phyloP scores from a whole-genome alignment of 2,888 invertebrate genomes.

The Xylophagus ater region DNA sequence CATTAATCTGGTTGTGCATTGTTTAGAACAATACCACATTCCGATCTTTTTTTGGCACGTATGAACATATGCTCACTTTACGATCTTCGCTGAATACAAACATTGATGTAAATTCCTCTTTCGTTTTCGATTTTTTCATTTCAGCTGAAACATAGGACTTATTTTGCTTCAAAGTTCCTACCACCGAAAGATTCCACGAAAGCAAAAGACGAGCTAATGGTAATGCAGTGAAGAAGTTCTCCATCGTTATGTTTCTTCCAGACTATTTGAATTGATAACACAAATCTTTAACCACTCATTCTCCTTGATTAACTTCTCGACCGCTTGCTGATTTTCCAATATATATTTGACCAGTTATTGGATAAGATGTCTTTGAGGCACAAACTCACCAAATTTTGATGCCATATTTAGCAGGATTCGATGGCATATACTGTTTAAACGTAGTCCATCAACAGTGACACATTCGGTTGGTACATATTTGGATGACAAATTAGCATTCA shows the following conservation, averaged over 20 bases:
- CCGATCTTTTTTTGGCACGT: neutral
- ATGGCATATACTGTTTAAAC: no score
- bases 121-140: neutral
- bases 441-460: no score
- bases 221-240: slow-evolving; percentile 12
- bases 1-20: neutral
- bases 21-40: neutral
- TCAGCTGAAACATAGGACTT: neutral
- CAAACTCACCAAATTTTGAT: no score
- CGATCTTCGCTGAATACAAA: neutral
- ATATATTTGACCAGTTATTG: no score
- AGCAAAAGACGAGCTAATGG: slow-evolving; percentile 8
- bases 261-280: slow-evolving; percentile 5
- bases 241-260: slow-evolving; percentile 9
- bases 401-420: no score
- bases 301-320: no score
- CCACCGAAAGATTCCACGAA: slow-evolving; percentile 1
- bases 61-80: neutral
- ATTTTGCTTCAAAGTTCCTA: neutral
- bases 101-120: no score
- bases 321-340: no score
- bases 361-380: no score
- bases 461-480: no score
- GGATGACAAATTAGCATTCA: no score
- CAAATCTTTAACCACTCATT: slow-evolving; percentile 7